Evolutionary conservation across 2,888 invertebrate species (phyloP), one percentile per base, ranked within the genome.

Genomic region (Drosophila fungiperda): DNA sequence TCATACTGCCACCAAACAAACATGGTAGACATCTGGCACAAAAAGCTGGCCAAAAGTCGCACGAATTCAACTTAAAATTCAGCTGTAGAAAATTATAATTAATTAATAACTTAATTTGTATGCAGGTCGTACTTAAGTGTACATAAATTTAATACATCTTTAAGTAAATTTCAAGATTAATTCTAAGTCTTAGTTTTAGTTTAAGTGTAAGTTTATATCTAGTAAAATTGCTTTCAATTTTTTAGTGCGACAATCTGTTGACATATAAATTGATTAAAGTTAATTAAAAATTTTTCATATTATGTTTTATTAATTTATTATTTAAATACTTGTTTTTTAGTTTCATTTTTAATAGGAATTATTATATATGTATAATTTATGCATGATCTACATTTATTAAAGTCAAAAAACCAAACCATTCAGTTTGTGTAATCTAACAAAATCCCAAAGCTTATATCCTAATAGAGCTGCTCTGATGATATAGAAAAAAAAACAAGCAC

Each of bases 61-160:
- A n/a, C 38, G 17, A 42, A 32, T 50, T 42, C 2, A 40, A 66
- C 49, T 59, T 40, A 33, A 72, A 65, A 71, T 65, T 50, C 26
- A 60, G 38, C 20, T 40, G 57, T 57, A 20, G 20, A 2, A 32
- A 26, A 11, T 29, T 2, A 15, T 33, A 23, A 29, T 52, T 60
- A 59, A 65, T 72, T 71, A 50, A 45, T 17, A 40, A 45, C 29
- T 42, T 52, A 55, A 60, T 65, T 42, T 60, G 50, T 48, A 53
- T 54, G 23, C 53, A 45, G 36, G n/a, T 29, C 45, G 4, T 38
- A 45, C 53, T 33, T n/a, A 33, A 38, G 35, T 23, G 11, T 11
- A 23, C 11, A 20, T 40, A 40, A 45, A 59, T 52, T 68, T 38
- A 35, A 68, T 53, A 29, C 20, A 36, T 45, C 15, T 4, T 15